Percentiles rank a stretch among this genome's conserved stretches.
Evolutionary conservation across 2,797 vertebrate species (phyloP).

Genomic region (Silurus aristotelis): DNA sequence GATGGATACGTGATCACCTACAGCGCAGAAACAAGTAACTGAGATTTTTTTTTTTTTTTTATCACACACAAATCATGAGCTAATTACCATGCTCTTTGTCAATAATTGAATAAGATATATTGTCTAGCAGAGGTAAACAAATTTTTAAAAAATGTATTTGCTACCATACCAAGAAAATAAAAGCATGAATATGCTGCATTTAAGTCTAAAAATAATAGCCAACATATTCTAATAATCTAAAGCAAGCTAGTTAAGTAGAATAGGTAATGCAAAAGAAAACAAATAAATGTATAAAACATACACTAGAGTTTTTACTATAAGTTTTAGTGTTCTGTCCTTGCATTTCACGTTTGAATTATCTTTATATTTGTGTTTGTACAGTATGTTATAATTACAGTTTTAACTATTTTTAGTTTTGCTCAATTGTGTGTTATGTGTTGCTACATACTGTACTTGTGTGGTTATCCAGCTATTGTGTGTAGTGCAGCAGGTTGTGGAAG

Average conservation of each 20-base stretch:
- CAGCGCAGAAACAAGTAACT: conserved; percentile 80
- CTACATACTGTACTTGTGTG: no score
- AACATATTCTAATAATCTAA: neutral
- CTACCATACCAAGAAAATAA: neutral
- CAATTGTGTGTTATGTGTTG: neutral
- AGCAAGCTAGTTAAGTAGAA: neutral
- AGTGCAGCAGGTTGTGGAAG: neutral
- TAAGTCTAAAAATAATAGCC: neutral
- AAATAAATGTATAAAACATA: neutral
- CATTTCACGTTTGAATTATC: neutral
- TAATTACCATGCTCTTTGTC: neutral
- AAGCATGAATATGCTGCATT: neutral
- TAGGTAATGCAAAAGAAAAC: neutral
- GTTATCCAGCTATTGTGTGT: neutral
- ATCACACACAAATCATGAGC: neutral
- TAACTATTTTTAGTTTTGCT: neutral
- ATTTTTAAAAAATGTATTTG: neutral
- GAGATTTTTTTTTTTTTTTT: neutral
- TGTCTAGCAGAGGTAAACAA: neutral
- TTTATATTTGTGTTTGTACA: neutral
- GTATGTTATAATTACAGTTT: neutral
- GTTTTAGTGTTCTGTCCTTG: neutral
- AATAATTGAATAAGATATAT: neutral
- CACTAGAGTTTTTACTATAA: neutral
- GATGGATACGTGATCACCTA: conserved; percentile 93